Conservation (phyloP, 1,140 invertebrate species). For the Eufriesea mexicana region DNA sequence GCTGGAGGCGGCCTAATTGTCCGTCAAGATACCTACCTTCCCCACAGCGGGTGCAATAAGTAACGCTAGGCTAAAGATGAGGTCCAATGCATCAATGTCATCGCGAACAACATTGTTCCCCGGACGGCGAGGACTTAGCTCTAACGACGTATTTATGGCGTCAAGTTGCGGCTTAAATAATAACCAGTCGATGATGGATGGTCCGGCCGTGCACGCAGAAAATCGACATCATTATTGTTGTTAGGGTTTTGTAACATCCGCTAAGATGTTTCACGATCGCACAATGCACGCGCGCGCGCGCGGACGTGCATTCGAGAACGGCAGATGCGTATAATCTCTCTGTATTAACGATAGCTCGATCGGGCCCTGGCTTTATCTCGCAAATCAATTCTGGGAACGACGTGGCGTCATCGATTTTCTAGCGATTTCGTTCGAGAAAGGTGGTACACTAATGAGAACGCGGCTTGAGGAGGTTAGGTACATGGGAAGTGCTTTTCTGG, state of each 20-base stretch:
- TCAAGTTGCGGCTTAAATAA: slow-evolving; percentile 81
- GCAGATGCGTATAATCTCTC: slow-evolving; percentile 76
- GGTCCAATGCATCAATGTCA: slow-evolving; percentile 79
- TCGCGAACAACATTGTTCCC: slow-evolving; percentile 72
- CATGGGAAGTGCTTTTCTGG: not conserved
- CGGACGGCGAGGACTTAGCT: slow-evolving; percentile 69
- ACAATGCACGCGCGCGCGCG: slow-evolving; percentile 45
- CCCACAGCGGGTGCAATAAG: slow-evolving; percentile 56
- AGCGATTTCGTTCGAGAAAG: not conserved
- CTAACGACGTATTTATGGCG: slow-evolving; percentile 82
- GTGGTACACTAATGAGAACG: not conserved
- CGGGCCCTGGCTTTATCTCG: slow-evolving; percentile 38
- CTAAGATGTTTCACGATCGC: slow-evolving; percentile 70
- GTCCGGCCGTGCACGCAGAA: slow-evolving; percentile 75
- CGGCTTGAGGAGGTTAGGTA: not conserved
- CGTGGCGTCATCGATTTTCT: slow-evolving; percentile 9
- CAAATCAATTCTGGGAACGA: slow-evolving; percentile 38
- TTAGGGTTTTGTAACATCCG: slow-evolving; percentile 74
- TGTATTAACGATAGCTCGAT: slow-evolving; percentile 59
- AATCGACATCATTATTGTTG: slow-evolving; percentile 81
- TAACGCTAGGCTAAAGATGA: slow-evolving; percentile 66
- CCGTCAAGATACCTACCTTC: not conserved
- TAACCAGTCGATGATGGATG: slow-evolving; percentile 81
- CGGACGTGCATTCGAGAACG: slow-evolving; percentile 1
- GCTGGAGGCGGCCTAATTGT: slow-evolving; percentile 28